Percentiles rank a stretch among this genome's conserved stretches.
Evolutionary conservation across 2,113 vertebrate genomes (phyloP).

Genomic region (Trinectes maculatus): DNA sequence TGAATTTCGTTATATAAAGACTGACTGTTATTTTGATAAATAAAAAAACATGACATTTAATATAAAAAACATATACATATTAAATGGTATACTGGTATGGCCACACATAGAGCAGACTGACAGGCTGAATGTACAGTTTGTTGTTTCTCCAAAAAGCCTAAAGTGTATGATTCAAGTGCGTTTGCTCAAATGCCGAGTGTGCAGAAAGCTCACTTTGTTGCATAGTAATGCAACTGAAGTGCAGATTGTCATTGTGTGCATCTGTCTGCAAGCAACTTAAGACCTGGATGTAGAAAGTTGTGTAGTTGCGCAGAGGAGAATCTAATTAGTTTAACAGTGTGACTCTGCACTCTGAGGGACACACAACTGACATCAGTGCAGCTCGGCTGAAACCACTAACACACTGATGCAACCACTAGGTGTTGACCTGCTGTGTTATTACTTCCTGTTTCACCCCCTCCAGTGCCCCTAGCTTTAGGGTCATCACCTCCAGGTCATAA

Average conservation of each 20-base stretch:
- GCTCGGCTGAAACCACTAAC: background rate
- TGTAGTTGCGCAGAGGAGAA: too few species aligned
- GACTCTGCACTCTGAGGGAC: background rate
- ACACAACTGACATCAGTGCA: background rate
- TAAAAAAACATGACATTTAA: background rate
- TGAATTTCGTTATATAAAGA: too few species aligned
- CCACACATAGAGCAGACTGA: background rate
- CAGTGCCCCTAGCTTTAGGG: background rate
- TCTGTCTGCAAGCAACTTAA: background rate
- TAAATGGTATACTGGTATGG: too few species aligned
- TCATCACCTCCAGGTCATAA: background rate
- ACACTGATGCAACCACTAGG: background rate
- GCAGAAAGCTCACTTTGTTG: conserved; percentile 16
- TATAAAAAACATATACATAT: too few species aligned
- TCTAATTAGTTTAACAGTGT: background rate
- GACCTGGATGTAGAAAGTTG: background rate
- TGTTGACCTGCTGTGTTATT: background rate
- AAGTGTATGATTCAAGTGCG: background rate
- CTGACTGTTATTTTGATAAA: too few species aligned
- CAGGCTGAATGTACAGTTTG: background rate
- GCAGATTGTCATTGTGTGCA: background rate
- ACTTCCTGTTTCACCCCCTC: background rate
- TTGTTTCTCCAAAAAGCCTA: conserved; percentile 2
- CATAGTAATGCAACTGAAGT: conserved; percentile 8
- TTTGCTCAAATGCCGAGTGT: background rate